Conservation (phyloP, 2,888 invertebrate species). For the Temnothorax rugatulus region DNA sequence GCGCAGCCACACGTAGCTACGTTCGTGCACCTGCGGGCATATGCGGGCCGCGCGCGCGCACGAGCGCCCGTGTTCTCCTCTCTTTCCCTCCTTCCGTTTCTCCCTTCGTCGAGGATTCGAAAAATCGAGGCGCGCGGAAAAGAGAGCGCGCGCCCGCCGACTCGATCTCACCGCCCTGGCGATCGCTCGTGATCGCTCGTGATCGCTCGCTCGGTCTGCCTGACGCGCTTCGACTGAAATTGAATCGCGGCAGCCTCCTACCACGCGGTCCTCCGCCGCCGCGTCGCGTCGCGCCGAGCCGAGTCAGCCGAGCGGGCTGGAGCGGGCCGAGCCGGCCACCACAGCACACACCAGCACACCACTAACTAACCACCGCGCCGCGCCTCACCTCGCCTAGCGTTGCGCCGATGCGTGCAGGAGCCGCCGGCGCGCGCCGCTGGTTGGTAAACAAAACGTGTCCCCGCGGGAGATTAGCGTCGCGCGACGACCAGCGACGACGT, state of each 20-base stretch:
- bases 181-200: not conserved
- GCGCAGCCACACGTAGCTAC: slow-evolving; percentile 6
- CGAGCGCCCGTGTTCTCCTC: too few species aligned
- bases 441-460: slow-evolving; percentile 63
- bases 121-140: slow-evolving; percentile 66
- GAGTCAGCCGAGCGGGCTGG: slow-evolving; percentile 47
- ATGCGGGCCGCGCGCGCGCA: too few species aligned
- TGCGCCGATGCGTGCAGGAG: not conserved
- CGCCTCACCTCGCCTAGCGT: not conserved
- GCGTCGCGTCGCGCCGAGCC: not conserved
- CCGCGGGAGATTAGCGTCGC: slow-evolving; percentile 28
- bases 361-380: slow-evolving; percentile 61
- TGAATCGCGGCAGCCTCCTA: slow-evolving; percentile 79
- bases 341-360: slow-evolving; percentile 35
- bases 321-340: slow-evolving; percentile 63
- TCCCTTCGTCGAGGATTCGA: slow-evolving; percentile 32
- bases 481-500: slow-evolving; percentile 1
- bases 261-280: slow-evolving; percentile 66
- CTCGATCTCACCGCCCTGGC: slow-evolving; percentile 46
- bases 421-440: not conserved
- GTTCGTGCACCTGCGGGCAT: slow-evolving; percentile 33
- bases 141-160: slow-evolving; percentile 65
- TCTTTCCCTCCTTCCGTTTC: not conserved
- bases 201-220: slow-evolving; percentile 76
- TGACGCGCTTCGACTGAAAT: slow-evolving; percentile 84